These are phyloP conservation scores for Ceratitis capitata DNA, from an alignment of 1,140 invertebrate species.

Conservation along the genomic window DNA sequence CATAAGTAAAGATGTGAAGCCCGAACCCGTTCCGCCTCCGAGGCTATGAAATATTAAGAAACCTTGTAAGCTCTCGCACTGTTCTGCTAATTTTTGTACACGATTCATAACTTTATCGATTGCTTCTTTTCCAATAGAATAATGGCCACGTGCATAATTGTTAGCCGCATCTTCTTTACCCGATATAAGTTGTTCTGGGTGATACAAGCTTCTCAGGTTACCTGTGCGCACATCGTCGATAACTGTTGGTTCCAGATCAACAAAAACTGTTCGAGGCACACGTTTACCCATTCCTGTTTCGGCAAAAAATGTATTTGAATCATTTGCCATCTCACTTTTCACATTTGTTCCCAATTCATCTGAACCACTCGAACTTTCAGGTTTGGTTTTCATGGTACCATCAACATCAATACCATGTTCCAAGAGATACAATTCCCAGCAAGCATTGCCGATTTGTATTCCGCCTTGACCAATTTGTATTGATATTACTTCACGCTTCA, in stretches of 20 bases:
- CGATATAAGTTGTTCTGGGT: conserved; percentile 78
- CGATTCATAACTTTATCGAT: conserved; percentile 77
- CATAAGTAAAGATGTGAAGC: conserved; percentile 76
- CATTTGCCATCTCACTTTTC: conserved; percentile 50
- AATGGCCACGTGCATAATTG: conserved; percentile 81
- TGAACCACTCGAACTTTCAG: conserved; percentile 53
- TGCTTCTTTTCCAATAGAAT: conserved; percentile 83
- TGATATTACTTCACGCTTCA: conserved; percentile 75
- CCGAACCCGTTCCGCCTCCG: conserved; percentile 82
- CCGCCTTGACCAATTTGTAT: conserved; percentile 77
- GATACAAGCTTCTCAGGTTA: conserved; percentile 71
- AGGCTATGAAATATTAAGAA: conserved; percentile 85
- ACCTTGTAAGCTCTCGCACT: conserved; percentile 83
- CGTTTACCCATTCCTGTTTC: conserved; percentile 71
- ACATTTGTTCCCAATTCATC: conserved; percentile 47
- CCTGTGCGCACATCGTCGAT: conserved; percentile 74
- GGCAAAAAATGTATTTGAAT: conserved; percentile 72
- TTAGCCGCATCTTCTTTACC: conserved; percentile 87
- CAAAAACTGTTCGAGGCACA: conserved; percentile 69
- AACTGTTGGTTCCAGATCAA: conserved; percentile 68
- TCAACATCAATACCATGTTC: conserved; percentile 79
- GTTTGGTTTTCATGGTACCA: conserved; percentile 65
- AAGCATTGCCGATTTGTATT: conserved; percentile 79
- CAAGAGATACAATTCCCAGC: conserved; percentile 81
- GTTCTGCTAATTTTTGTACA: conserved; percentile 79